Conservation (phyloP, 2,888 invertebrate species). For the Drepanosiphum platanoidis region DNA sequence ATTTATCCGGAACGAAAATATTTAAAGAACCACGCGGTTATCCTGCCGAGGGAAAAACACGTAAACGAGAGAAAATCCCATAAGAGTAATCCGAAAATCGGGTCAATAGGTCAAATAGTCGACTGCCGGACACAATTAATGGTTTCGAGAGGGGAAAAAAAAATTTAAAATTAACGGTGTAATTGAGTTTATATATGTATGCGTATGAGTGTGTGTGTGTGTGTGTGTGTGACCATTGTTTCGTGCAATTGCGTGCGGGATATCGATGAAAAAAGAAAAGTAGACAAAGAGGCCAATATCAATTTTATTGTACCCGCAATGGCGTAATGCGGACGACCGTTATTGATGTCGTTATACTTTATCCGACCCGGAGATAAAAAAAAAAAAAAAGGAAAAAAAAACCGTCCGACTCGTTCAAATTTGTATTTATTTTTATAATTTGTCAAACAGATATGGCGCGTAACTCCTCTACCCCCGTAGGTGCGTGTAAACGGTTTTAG, state of each 20-base stretch:
- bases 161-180: slow-evolving; percentile 21
- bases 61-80: neutral
- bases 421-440: slow-evolving; percentile 5
- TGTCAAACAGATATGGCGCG: neutral
- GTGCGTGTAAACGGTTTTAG: neutral
- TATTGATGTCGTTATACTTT: slow-evolving; percentile 9
- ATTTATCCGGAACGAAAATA: neutral
- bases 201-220: neutral
- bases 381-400: slow-evolving; percentile 16
- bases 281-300: slow-evolving; percentile 8
- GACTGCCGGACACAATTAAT: neutral
- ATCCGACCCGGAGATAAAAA: slow-evolving; percentile 14
- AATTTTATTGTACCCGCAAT: slow-evolving; percentile 47
- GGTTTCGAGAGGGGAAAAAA: neutral
- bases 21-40: neutral
- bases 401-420: neutral
- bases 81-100: neutral
- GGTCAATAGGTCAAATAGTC: slow-evolving; percentile 11
- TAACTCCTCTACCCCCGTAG: too few relatives aligned
- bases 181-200: neutral
- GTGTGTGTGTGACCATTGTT: neutral
- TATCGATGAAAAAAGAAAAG: slow-evolving; percentile 14
- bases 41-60: neutral
- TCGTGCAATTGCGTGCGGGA: neutral
- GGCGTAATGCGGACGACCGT: slow-evolving; percentile 27